Evolutionary conservation across 2,888 invertebrate genomes (phyloP), one percentile per base, ranked within the genome.

Genomic region (Isoperla grammatica): DNA sequence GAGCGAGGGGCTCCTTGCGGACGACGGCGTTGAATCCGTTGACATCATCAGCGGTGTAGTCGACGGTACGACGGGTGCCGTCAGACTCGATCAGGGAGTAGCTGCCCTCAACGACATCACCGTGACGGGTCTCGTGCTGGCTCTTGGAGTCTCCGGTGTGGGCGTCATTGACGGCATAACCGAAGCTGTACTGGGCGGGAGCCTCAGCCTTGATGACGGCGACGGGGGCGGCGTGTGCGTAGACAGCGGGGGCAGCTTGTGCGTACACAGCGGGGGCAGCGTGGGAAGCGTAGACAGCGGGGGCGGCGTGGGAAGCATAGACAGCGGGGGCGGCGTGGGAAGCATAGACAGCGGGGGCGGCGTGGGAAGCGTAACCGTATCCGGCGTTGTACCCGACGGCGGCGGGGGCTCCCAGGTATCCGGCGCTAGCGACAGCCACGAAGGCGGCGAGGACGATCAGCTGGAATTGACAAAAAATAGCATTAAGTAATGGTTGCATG

Each of bases 401-500:
- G 4, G 35, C 29, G 35, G 50, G 50, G 50, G 50, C 50, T 29
- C 29, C 29, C 29, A 29, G 29, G 29, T 29, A 29, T 4, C 29
- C 29, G 17, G 50, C 50, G 35, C 35, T 29, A 13, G 35, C 65
- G 46, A 59, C 63, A 45, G 67, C 66, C 63, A 66, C 64, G 61
- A 61, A 59, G 60, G 67, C 67, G 64, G 64, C 62, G 64, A 64
- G 60, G 62, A 64, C 60, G 64, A 66, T 40, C 53, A 66, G 56
- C 66, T 66, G 62, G 1, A 59, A 59, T n/a, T 6, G 5, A 29
- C 29, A 29, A 29, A 8, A 29, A 29, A 4, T 50, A n/a, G 29
- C 4, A 4, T 6, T 6, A 6, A 8, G 4, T n/a, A n/a, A n/a
- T n/a, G n/a, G n/a, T n/a, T n/a, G n/a, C n/a, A n/a, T n/a, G n/a